phyloP scores from a whole-genome alignment of 2,888 invertebrate species.

The Trissolcus japonicus region DNA sequence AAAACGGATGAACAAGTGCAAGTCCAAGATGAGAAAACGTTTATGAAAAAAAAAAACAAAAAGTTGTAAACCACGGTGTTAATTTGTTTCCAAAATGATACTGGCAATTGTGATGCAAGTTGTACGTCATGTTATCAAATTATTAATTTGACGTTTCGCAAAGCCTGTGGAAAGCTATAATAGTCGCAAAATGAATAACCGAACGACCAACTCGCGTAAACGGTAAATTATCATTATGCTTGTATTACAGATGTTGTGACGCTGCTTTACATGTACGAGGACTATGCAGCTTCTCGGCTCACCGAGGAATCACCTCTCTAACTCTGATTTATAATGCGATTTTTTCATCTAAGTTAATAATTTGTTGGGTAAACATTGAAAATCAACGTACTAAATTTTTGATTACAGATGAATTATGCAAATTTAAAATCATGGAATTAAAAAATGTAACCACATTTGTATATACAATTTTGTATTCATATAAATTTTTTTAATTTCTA shows the following conservation, averaged over 20 bases:
- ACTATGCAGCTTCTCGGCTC: conserved; percentile 60
- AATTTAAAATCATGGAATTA: neutral
- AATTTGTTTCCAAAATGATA: no score
- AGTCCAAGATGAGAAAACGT: no score
- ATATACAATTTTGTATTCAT: neutral
- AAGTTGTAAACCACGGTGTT: no score
- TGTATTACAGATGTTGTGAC: conserved; percentile 74
- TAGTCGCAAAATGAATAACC: conserved; percentile 43
- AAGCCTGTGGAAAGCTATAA: conserved; percentile 35
- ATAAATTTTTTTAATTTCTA: neutral
- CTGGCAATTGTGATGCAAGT: neutral
- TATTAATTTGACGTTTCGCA: conserved; percentile 22
- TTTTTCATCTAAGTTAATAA: neutral
- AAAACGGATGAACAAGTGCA: no score
- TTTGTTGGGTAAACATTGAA: no score
- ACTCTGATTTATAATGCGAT: conserved; percentile 68
- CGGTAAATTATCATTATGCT: conserved; percentile 74
- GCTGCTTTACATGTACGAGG: conserved; percentile 67
- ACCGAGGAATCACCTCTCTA: conserved; percentile 65
- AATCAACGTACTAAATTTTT: no score
- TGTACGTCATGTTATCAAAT: conserved; percentile 1
- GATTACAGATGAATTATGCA: neutral
- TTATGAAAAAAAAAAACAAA: no score
- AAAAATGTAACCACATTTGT: neutral
- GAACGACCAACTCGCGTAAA: conserved; percentile 62